A percentile compares a stretch with the other conserved stretches of the same genome.
Evolutionary conservation across 2,797 vertebrate genomes (phyloP).

Genomic region (Hypotaenidia okinawae): DNA sequence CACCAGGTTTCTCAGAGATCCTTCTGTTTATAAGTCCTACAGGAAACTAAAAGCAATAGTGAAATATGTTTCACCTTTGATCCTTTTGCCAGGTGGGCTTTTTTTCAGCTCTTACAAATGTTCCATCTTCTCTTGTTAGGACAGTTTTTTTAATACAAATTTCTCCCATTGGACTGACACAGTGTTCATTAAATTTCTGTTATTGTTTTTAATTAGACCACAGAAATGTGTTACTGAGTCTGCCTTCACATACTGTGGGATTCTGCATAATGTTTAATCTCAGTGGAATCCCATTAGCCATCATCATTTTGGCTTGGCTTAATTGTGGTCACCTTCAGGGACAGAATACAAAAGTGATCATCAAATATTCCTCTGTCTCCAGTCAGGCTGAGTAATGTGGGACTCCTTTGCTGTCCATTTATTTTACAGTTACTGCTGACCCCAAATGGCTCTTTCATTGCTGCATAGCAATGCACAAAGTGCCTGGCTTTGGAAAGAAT

Average conservation of each 20-base stretch:
- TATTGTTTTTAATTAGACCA: constrained; percentile 48
- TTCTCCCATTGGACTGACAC: background rate
- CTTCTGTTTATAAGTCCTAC: constrained; percentile 31
- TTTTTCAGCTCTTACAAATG: background rate
- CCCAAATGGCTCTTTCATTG: constrained; percentile 53
- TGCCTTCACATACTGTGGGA: background rate
- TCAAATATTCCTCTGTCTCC: constrained; percentile 39
- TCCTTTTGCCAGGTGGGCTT: background rate
- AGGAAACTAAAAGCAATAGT: background rate
- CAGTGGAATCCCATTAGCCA: constrained; percentile 15
- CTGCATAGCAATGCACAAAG: constrained; percentile 27
- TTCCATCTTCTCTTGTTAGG: background rate
- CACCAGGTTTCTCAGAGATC: background rate
- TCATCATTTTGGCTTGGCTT: constrained; percentile 14
- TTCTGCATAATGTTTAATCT: constrained; percentile 7
- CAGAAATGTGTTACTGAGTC: background rate
- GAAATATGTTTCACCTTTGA: constrained; percentile 26
- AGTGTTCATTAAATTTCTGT: background rate
- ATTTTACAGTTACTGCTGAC: constrained; percentile 54
- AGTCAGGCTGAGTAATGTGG: constrained; percentile 49
- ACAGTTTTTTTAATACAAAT: background rate
- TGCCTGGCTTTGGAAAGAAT: constrained; percentile 61
- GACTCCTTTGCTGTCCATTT: constrained; percentile 34
- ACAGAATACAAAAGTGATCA: constrained; percentile 33
- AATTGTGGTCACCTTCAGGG: constrained; percentile 32